Conservation (phyloP, 2,797 vertebrate species). For the Poecilia picta region DNA sequence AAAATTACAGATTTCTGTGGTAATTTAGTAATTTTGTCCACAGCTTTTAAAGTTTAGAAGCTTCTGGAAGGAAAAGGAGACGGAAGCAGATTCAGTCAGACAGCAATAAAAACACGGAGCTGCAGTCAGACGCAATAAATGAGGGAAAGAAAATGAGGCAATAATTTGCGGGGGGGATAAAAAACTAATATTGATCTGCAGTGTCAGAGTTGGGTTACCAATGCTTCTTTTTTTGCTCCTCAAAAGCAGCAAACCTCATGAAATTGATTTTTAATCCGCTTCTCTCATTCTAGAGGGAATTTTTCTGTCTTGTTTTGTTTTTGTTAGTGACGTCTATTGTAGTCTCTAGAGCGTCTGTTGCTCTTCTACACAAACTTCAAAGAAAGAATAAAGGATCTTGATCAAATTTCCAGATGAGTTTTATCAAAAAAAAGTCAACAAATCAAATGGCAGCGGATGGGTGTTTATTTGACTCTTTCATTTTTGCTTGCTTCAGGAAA, state of each 20-base stretch:
- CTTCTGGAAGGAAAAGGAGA: slow-evolving; percentile 22
- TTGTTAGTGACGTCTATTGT: slow-evolving; percentile 35
- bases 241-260: slow-evolving; percentile 33
- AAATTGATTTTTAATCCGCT: slow-evolving; percentile 68
- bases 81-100: slow-evolving; percentile 12
- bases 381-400: too few relatives aligned
- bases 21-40: background rate
- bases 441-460: background rate
- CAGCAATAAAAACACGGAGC: background rate
- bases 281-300: slow-evolving; percentile 28
- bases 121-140: slow-evolving; percentile 15
- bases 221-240: slow-evolving; percentile 28
- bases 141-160: slow-evolving; percentile 29
- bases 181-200: slow-evolving; percentile 58
- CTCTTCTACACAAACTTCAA: background rate
- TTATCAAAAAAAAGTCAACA: background rate
- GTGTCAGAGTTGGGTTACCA: slow-evolving; percentile 19
- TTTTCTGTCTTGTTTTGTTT: slow-evolving; percentile 36
- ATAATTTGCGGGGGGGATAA: slow-evolving; percentile 28
- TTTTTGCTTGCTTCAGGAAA: slow-evolving; percentile 30
- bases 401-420: background rate
- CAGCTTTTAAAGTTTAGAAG: slow-evolving; percentile 29
- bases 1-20: background rate
- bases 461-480: background rate
- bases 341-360: slow-evolving; percentile 27